Evolutionary conservation across 1,140 invertebrate genomes (phyloP), one percentile per base, ranked within the genome.

Genomic region (Macrocentrus cingulum): DNA sequence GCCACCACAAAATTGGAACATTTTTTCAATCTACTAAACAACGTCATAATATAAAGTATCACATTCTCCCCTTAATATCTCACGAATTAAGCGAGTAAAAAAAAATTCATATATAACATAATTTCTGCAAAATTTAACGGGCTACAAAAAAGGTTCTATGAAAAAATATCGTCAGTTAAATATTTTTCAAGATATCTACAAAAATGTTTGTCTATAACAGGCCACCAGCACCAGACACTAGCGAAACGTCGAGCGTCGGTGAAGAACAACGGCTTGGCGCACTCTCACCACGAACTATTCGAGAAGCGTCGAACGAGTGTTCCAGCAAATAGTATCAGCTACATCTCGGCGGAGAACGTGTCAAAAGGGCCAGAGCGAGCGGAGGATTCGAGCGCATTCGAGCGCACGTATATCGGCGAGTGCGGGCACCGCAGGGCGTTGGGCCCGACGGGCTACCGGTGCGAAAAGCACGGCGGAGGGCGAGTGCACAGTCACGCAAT

Each of bases 211-310:
- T n/a, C n/a, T 34, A 25, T 29, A 8, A 13, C n/a, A 20, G 13
- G 22, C 44, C 18, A 15, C 37, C 65, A 53, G 2, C 72, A 75
- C 16, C 71, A 70, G 13, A 59, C 57, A 8, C 70, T 67, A 11
- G 54, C 76, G 13, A 71, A 76, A 25, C 65, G 80, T 41, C 65
- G 79, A 59, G 77, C 77, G 16, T 80, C 78, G 42, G 78, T 73
- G 18, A 78, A 76, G 61, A 75, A 67, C 59, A 71, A 75, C 61
- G 71, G 68, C 16, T 60, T 74, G 37, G 63, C 70, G 1, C 72
- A 72, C 25, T 74, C 75, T 8, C 71, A 78, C 37, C 74, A 79
- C 60, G 74, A 79, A 41, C 58, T 79, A n/a, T 75, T 76, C 25
- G 72, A 75, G 57, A 67, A 66, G 51, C 65, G 74, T 3, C 63